Base-by-base conservation (phyloP, 2,113 vertebrate species). In the Boulengerochromis microlepis region DNA sequence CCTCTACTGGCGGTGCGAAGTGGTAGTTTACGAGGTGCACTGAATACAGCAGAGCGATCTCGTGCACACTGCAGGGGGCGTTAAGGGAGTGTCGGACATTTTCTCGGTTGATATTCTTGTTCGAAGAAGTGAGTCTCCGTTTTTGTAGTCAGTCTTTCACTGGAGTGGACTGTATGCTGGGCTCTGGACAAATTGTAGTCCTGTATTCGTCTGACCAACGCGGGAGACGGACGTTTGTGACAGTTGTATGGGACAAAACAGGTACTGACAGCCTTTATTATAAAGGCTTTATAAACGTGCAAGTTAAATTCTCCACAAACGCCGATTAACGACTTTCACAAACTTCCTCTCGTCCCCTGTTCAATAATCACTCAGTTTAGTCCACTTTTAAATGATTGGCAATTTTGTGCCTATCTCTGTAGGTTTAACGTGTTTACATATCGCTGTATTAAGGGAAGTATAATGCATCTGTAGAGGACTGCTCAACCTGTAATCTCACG, bases 191-290 rank as follows among this genome's bases (percentile, higher is more conserved):
- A 5, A 3, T 33, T 76, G 19, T 2, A 15, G 18, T 40, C 29
- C 26, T 12, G 5, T 81, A 13, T 7, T 57, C 10, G 10, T 8
- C 18, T 9, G 47, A 86, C 10, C 31, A 7, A 81, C 9, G 4
- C 66, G 22, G 54, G 52, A 52, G 29, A 45, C 1, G 5, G 45
- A 26, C 69, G 69, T 76, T 33, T 29, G 69, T 38, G 87, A 83
- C 61, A 47, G 18, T 7, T 24, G 12, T n/a, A 90, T 88, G 87
- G 88, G 86, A 19, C 87, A 90, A 82, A 90, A 15, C 84, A 93
- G 93, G 94, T 95, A 91, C 9, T 40, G 40, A 18, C 19, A 76
- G 2, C 1, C 16, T 16, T 42, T n/a, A n/a, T n/a, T n/a, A n/a
- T n/a, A n/a, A n/a, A n/a, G n/a, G n/a, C n/a, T n/a, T n/a, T 8